A percentile compares a stretch with the other conserved stretches of the same genome.
Conservation (phyloP, 2,888 invertebrate genomes). For the Athripsodes cinereus region DNA sequence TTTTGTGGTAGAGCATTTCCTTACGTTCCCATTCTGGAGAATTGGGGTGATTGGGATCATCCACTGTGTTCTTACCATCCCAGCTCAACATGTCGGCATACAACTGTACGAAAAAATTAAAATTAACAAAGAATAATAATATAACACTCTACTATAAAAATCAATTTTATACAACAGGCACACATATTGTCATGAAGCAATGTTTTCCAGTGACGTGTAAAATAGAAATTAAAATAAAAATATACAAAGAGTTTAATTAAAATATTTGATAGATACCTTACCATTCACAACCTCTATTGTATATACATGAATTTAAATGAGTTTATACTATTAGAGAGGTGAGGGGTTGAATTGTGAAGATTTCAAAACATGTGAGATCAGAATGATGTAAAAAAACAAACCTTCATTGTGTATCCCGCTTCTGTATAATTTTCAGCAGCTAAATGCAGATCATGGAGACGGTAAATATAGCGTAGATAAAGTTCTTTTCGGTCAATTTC, state of each 20-base stretch:
- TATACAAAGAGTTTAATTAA: too few species aligned
- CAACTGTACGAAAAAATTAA: constrained; percentile 39
- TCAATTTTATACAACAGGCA: too few species aligned
- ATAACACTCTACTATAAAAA: too few species aligned
- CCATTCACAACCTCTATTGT: too few species aligned
- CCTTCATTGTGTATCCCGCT: constrained; percentile 88
- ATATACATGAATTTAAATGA: too few species aligned
- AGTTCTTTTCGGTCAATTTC: constrained; percentile 93
- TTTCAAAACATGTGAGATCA: too few species aligned
- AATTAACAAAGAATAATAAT: not conserved
- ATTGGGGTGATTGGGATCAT: constrained; percentile 65
- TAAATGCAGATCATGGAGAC: constrained; percentile 85
- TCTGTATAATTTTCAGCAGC: constrained; percentile 90
- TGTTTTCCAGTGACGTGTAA: too few species aligned
- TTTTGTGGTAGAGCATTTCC: constrained; percentile 81
- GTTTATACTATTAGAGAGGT: too few species aligned
- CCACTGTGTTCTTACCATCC: constrained; percentile 62
- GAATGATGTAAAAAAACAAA: constrained; percentile 30
- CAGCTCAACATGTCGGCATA: constrained; percentile 88
- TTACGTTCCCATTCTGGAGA: constrained; percentile 87
- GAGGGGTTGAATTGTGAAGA: too few species aligned
- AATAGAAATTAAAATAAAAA: too few species aligned
- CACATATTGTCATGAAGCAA: too few species aligned
- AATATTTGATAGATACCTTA: too few species aligned
- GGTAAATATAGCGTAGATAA: constrained; percentile 93